Base-by-base conservation (phyloP, 2,888 invertebrate species). In the Polyommatus iphigenia region DNA sequence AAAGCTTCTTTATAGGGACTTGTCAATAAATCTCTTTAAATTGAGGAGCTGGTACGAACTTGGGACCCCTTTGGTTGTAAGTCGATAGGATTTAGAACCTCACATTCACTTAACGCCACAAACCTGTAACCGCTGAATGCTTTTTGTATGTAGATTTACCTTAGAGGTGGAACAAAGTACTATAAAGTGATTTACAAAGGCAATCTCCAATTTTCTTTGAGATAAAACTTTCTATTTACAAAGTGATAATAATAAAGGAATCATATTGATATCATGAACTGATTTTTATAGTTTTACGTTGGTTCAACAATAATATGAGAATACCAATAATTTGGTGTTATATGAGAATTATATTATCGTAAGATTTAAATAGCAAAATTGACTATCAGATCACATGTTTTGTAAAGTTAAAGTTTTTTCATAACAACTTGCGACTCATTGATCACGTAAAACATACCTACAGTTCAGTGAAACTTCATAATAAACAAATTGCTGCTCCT, bases 61-160 rank as follows among this genome's bases (percentile, higher is more conserved):
- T 15, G 29, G 15, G 29, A 67, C 1, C 15, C 29, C 67, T 6
- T 67, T 29, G 67, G 29, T 67, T 67, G 13, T 32, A 29, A 7
- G 67, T 32, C 67, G 67, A 67, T 67, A 67, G 29, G 67, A 67
- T 67, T 67, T 32, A 29, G 67, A 29, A 67, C 73, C 73, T 24
- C 24, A 15, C 8, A 20, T 73, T 46, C 46, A 46, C 41, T 73
- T 73, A 46, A n/a, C 15, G 13, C 67, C 29, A 18, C 18, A 67
- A 29, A 67, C 67, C 32, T 67, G 10, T 24, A 67, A 67, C 29
- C 67, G 46, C 46, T 46, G 15, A 73, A 46, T 73, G 73, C 41
- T 46, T 73, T 73, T 46, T 20, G n/a, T 24, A 73, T 46, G 73
- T 24, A 46, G 46, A 73, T n/a, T 73, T 57, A 59, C n/a, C n/a